Evolutionary conservation across 2,113 vertebrate genomes (phyloP), one percentile per base, ranked within the genome.

Genomic region (Austrofundulus limnaeus): DNA sequence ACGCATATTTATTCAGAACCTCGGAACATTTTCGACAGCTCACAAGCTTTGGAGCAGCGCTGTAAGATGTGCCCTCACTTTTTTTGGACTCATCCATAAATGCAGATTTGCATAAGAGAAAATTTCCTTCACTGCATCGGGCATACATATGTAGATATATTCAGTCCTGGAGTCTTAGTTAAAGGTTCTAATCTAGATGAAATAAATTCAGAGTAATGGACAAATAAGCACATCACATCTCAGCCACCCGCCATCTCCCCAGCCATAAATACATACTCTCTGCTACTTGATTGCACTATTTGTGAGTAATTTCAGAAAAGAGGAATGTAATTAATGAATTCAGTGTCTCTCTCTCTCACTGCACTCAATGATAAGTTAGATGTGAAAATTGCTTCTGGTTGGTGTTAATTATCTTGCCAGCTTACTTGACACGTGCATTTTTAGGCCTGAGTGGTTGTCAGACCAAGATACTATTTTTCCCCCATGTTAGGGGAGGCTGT

Each of bases 351-450:
- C 74, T 80, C 56, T 67, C 70, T 69, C 81, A 72, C 70, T 79
- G 81, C 67, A 66, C 70, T 83, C 77, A 70, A 77, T 87, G 85
- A 87, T 89, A 90, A 86, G 81, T 86, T 87, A 78, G 85, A 90
- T 86, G 82, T 75, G 82, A 85, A 91, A 90, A 89, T 90, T 89
- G 88, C 87, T 88, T 83, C 81, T 87, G 82, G 84, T 89, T 89
- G 82, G 74, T 86, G 79, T 90, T 91, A 90, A 92, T 92, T 86
- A 90, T 90, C 78, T 85, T 88, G 84, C 89, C 88, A 90, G 75
- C 79, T 85, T 90, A 84, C 65, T 86, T 88, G 88, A 92, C 86
- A 87, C 64, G 64, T 89, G 79, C 62, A 83, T 86, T 88, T 88
- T 84, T 81, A 83, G 78, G 80, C 72, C 74, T 67, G 80, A 75